Evolutionary conservation across 2,797 vertebrate genomes (phyloP).

Genomic region (Trichosurus vulpecula): DNA sequence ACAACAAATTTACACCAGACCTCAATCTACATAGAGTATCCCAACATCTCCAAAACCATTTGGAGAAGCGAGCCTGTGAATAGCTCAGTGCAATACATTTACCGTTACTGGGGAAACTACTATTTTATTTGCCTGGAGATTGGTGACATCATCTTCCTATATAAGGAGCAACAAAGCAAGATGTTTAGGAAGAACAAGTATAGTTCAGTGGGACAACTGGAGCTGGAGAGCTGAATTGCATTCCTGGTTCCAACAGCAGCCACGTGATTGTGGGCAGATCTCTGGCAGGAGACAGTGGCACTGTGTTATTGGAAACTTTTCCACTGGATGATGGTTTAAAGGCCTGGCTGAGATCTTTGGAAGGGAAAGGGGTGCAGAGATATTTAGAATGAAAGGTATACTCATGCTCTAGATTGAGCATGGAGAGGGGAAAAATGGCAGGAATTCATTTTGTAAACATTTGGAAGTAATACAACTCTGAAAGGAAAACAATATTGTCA

Average conservation of each 20-base stretch:
- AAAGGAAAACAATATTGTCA: neutral
- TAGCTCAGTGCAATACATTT: neutral
- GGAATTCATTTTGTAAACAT: neutral
- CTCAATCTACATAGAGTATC: neutral
- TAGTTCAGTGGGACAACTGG: neutral
- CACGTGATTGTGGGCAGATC: neutral
- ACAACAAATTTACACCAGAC: neutral
- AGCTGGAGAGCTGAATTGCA: neutral
- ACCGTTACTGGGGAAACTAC: neutral
- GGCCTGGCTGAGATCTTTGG: neutral
- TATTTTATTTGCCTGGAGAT: neutral
- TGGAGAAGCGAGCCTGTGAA: neutral
- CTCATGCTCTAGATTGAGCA: neutral
- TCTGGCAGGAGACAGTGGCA: neutral
- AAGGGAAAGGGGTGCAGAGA: neutral
- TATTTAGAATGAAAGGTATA: neutral
- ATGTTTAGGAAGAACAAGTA: neutral
- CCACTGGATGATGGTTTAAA: neutral
- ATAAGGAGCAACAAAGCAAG: neutral
- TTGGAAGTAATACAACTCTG: neutral
- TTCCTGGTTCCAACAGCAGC: neutral
- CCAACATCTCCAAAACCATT: neutral
- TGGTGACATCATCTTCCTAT: neutral
- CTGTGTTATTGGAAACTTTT: neutral
- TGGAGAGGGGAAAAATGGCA: neutral